Base-by-base conservation (phyloP, 37 sponge, comb jelly and placozoan genomes). In the Haliclona indistincta region DNA sequence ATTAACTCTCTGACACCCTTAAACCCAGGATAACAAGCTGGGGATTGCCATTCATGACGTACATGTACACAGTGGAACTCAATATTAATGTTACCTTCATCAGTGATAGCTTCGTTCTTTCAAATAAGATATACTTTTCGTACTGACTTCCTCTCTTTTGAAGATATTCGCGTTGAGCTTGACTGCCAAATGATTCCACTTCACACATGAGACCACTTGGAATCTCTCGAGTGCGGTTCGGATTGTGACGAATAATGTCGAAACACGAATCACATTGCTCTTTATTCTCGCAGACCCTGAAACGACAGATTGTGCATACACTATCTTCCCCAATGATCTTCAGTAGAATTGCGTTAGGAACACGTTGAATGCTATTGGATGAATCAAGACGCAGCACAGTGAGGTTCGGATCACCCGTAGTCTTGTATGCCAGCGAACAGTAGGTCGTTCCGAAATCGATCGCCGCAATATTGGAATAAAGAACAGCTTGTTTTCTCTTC, bases 401-500 rank as follows among this genome's bases (percentile, higher is more conserved):
- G 22, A 58, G 7, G 7, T 25, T 20, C 7, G 11, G 26, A 58
- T 58, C 60, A 25, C 28, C 28, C n/a, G 13, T n/a, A 20, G 60
- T 58, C 6, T 6, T 65, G 66, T 81, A 81, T 0, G 73, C 82
- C 6, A 81, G 32, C 0, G 82, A 81, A 41, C 73, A 71, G 66
- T 71, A 53, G 25, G 63, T 81, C 0, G 82, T 81, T 2, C 82
- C 82, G 45, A 81, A 81, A n/a, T 81, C 82, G 11, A 81, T 73
- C n/a, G 82, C 66, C 22, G 73, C 82, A 37, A 81, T 81, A 55
- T 81, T 73, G 22, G 37, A 51, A 32, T 68, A 60, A 7, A 28
- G 15, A 19, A 44, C 28, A 5, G n/a, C n/a, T n/a, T n/a, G n/a
- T n/a, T n/a, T n/a, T n/a, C n/a, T n/a, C n/a, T n/a, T n/a, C n/a